Evolutionary conservation across 2,888 invertebrate genomes (phyloP).

Genomic region (Trachelus stipa): DNA sequence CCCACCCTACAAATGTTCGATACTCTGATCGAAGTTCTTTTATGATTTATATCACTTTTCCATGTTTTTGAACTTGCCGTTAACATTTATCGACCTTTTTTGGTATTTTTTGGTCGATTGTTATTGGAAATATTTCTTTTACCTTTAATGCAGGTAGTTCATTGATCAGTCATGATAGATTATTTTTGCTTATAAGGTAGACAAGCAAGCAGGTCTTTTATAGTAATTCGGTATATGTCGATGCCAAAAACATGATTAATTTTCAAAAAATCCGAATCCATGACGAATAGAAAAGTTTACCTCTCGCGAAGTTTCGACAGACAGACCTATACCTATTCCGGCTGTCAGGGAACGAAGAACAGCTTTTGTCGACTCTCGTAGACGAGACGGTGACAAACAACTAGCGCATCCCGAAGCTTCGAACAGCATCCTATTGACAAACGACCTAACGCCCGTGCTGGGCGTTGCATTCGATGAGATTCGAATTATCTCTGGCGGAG

Average conservation of each 20-base stretch:
- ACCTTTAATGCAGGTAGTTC: background rate
- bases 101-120: background rate
- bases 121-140: background rate
- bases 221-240: background rate
- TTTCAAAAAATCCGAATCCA: too few species aligned
- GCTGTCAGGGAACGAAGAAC: background rate
- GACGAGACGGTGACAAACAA: constrained; percentile 54
- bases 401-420: constrained; percentile 32
- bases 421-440: constrained; percentile 60
- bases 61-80: background rate
- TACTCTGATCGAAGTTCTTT: background rate
- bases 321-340: background rate
- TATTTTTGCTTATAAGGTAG: background rate
- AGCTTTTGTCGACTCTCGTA: constrained; percentile 26
- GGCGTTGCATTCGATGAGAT: constrained; percentile 63
- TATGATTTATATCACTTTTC: constrained; percentile 7
- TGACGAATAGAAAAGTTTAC: background rate
- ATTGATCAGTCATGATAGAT: background rate
- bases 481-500: constrained; percentile 65
- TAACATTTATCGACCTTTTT: constrained; percentile 10
- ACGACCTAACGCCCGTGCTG: constrained; percentile 60
- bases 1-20: constrained; percentile 20
- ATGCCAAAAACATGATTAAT: background rate
- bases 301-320: background rate
- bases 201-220: background rate